These are phyloP conservation scores for Orius laevigatus DNA, from an alignment of 1,140 invertebrate species.

Conservation along the genomic window DNA sequence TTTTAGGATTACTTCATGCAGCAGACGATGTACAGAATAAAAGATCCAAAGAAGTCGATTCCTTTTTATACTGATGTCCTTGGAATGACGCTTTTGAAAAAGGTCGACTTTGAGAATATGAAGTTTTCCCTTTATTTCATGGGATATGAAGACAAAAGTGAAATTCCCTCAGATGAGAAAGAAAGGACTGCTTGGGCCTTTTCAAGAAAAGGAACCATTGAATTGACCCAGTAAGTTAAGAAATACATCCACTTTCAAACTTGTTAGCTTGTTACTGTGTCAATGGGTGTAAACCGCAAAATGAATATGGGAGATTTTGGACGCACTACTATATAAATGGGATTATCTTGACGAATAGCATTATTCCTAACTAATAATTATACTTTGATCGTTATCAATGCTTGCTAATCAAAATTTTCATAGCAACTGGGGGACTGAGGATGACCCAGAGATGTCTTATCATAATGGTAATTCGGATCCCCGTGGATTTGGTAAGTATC, in stretches of 20 bases:
- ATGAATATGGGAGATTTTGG: no score
- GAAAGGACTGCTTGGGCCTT: conserved; percentile 63
- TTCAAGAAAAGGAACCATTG: conserved; percentile 69
- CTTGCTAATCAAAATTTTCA: conserved; percentile 22
- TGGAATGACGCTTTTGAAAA: conserved; percentile 78
- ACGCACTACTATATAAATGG: no score
- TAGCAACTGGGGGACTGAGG: conserved; percentile 90
- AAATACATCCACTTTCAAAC: no score
- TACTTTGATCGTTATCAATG: no score
- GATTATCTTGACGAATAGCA: no score
- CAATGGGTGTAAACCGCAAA: no score
- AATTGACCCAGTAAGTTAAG: conserved; percentile 71
- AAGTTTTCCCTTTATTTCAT: conserved; percentile 88
- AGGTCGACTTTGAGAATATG: conserved; percentile 74
- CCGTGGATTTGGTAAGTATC: conserved; percentile 57
- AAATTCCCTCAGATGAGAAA: conserved; percentile 50
- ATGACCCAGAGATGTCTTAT: conserved; percentile 57
- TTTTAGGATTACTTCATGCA: conserved; percentile 75
- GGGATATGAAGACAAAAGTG: conserved; percentile 66
- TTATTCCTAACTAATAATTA: no score
- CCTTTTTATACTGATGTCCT: conserved; percentile 82
- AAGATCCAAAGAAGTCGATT: conserved; percentile 70
- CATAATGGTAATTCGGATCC: conserved; percentile 88
- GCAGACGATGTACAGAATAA: conserved; percentile 92
- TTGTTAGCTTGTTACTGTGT: no score